Percentiles rank a stretch among this genome's conserved stretches.
phyloP scores from a whole-genome alignment of 2,888 invertebrate species.

The Pristionchus arcanus region DNA sequence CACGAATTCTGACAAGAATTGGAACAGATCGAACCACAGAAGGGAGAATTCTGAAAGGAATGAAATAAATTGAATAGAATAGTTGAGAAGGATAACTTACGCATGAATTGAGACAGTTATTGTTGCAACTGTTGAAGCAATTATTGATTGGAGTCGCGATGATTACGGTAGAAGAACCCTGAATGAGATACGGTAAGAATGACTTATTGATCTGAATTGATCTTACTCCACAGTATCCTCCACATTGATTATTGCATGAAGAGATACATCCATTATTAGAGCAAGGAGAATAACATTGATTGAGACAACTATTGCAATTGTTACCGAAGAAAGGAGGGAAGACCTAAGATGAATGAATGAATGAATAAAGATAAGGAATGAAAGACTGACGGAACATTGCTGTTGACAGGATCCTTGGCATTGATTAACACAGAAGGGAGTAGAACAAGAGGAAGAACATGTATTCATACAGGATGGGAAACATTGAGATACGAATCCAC shows the following conservation, averaged over 20 bases:
- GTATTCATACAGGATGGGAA: constrained; percentile 28
- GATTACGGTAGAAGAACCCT: not conserved
- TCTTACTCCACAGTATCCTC: constrained; percentile 32
- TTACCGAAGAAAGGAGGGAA: constrained; percentile 12
- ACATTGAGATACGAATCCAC: not conserved
- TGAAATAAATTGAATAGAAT: not conserved
- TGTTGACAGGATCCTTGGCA: not conserved
- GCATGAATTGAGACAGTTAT: not conserved
- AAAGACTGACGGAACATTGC: not conserved
- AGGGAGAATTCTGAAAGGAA: constrained; percentile 5
- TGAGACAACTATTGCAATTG: constrained; percentile 19
- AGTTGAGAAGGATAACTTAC: not conserved
- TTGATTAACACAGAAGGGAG: constrained; percentile 31
- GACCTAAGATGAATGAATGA: not conserved
- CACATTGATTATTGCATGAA: constrained; percentile 30
- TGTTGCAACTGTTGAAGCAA: constrained; percentile 17
- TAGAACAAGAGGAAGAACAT: not conserved
- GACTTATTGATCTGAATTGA: not conserved
- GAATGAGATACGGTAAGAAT: constrained; percentile 16
- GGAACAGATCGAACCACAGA: constrained; percentile 14
- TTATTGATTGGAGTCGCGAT: constrained; percentile 17
- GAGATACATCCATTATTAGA: constrained; percentile 13
- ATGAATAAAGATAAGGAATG: not conserved
- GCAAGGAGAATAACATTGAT: constrained; percentile 5
- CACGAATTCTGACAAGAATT: constrained; percentile 21